These are phyloP conservation scores for Spheniscus mendiculus DNA, from an alignment of 2,113 vertebrate genomes.

Conservation along the genomic window DNA sequence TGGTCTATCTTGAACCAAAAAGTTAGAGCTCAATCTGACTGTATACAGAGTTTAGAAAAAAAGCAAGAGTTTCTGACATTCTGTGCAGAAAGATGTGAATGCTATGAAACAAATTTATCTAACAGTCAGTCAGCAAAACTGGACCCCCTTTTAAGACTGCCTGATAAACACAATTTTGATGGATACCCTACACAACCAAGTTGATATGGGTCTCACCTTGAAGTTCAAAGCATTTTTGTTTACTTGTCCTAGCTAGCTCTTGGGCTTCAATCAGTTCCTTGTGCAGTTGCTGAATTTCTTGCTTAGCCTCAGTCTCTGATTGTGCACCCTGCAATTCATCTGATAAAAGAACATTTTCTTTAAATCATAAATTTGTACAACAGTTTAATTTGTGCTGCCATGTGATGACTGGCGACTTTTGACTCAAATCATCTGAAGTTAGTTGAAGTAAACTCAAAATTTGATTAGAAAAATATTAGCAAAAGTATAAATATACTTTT, in stretches of 20 bases:
- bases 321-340: conserved; percentile 89
- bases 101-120: background rate
- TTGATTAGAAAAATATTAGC: conserved; percentile 66
- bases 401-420: background rate
- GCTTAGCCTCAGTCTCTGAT: conserved; percentile 90
- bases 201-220: conserved; percentile 85
- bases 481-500: conserved; percentile 43
- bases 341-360: conserved; percentile 79
- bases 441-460: conserved; percentile 25
- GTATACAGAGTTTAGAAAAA: background rate
- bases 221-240: conserved; percentile 95
- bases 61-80: background rate
- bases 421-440: conserved; percentile 37
- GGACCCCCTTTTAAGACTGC: background rate
- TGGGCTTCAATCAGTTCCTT: conserved; percentile 93
- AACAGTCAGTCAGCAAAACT: background rate
- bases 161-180: background rate
- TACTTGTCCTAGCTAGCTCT: conserved; percentile 93
- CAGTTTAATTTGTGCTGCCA: conserved; percentile 21
- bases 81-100: background rate
- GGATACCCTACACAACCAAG: conserved; percentile 25
- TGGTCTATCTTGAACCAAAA: background rate
- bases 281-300: conserved; percentile 92
- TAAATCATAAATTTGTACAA: conserved; percentile 65
- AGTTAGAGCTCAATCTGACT: background rate